Evolutionary conservation across 2,888 invertebrate species (phyloP), one percentile per base, ranked within the genome.

Genomic region (Heteromurus nitidus): DNA sequence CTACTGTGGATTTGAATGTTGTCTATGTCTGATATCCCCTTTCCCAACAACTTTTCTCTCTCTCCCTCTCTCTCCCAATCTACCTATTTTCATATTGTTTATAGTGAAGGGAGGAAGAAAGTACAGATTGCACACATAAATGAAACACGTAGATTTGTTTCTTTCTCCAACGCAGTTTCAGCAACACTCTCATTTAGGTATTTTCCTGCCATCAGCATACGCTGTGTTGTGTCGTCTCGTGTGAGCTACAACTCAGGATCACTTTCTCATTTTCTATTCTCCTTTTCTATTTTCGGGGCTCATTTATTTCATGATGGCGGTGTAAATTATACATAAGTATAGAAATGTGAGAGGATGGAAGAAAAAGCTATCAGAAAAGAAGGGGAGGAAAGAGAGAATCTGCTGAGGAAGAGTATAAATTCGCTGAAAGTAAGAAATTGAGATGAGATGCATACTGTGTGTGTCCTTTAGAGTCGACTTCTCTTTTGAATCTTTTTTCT

Each of bases 1-100:
- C 70, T 69, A 64, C 69, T 64, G 62, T 70, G 64, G 50, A 76
- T 76, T 68, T 76, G 28, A 76, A 76, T 76, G 68, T 30, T 60
- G 13, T 60, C 30, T 30, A 16, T 60, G 13, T 60, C 30, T 30
- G 26, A 16, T 28, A 16, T 20, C 60, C 26, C 5, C 16, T 60
- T 60, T 60, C 24, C 44, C n/a, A n/a, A n/a, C n/a, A n/a, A n/a
- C 26, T 28, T 50, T 44, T 26, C 20, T 18, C 44, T 42, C 18
- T n/a, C 20, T 18, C n/a, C 3, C n/a, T 42, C 68, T 50, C 30
- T 58, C 58, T 28, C 11, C 47, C 18, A n/a, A 50, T n/a, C n/a
- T n/a, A n/a, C n/a, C n/a, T n/a, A n/a, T n/a, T n/a, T n/a, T n/a
- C n/a, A n/a, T n/a, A n/a, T n/a, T n/a, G n/a, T n/a, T n/a, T n/a